A percentile compares a stretch with the other conserved stretches of the same genome.
These are phyloP conservation scores for Drosophila nigromelanica DNA, from an alignment of 1,140 invertebrate genomes.

Conservation along the genomic window DNA sequence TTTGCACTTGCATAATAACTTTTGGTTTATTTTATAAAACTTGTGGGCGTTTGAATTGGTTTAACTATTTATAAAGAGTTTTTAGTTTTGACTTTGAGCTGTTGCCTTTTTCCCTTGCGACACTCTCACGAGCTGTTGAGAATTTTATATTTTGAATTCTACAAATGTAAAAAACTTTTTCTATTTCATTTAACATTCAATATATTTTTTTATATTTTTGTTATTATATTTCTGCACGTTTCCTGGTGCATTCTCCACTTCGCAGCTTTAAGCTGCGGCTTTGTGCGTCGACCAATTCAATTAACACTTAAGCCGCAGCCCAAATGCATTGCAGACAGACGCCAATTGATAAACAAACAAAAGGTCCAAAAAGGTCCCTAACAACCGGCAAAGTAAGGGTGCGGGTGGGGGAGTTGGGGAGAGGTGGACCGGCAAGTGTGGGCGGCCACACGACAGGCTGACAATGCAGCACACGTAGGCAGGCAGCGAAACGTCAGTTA, in stretches of 20 bases:
- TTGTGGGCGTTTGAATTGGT: constrained; percentile 6
- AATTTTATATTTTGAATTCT: neutral
- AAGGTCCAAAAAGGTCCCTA: constrained; percentile 43
- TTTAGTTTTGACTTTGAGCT: constrained; percentile 31
- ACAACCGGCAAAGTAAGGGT: constrained; percentile 6
- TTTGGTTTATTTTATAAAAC: constrained; percentile 18
- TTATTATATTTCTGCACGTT: neutral
- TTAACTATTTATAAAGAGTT: constrained; percentile 20
- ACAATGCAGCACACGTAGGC: constrained; percentile 53
- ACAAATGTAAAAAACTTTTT: neutral
- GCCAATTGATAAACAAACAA: constrained; percentile 73
- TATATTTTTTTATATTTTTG: neutral
- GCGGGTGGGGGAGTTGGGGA: neutral
- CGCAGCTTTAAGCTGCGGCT: constrained; percentile 34
- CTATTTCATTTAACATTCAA: neutral
- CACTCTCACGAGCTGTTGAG: constrained; percentile 39
- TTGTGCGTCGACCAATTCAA: constrained; percentile 59
- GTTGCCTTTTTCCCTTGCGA: constrained; percentile 3
- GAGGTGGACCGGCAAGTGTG: constrained; percentile 5
- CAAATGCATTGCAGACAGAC: constrained; percentile 58
- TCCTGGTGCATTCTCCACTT: constrained; percentile 22
- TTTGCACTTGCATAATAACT: constrained; percentile 74
- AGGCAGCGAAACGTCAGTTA: constrained; percentile 61
- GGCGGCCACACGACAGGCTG: constrained; percentile 26
- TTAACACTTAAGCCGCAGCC: constrained; percentile 65